phyloP scores from a whole-genome alignment of 2,113 vertebrate genomes.

The Cyanoliseus patagonus region DNA sequence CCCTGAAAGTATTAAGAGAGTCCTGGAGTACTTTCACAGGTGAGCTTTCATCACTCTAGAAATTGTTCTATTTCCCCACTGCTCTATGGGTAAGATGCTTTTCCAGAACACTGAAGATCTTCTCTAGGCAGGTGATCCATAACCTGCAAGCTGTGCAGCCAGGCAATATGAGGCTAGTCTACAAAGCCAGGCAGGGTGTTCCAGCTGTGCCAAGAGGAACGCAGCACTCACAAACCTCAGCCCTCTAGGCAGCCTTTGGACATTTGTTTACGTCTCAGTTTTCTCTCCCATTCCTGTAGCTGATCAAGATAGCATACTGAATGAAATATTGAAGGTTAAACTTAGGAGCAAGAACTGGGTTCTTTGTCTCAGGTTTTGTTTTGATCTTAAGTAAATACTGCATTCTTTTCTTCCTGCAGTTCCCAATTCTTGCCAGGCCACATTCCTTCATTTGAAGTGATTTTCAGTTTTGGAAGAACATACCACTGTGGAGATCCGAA shows the following conservation, averaged over 20 bases:
- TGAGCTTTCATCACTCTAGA: background rate
- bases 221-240: background rate
- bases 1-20: background rate
- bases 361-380: background rate
- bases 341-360: background rate
- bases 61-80: background rate
- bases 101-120: background rate
- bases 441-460: background rate
- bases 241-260: background rate
- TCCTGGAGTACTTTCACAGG: background rate
- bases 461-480: background rate
- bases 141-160: background rate
- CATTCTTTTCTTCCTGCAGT: background rate
- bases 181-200: accelerated
- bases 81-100: background rate
- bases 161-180: background rate
- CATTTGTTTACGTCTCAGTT: background rate
- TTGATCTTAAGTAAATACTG: background rate
- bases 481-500: background rate
- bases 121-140: background rate
- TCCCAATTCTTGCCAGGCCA: background rate
- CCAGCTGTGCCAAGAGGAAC: background rate
- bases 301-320: background rate
- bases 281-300: background rate
- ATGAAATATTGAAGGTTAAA: background rate